These are phyloP conservation scores for Pteromalus puparum DNA, from an alignment of 1,140 invertebrate species.

Conservation along the genomic window DNA sequence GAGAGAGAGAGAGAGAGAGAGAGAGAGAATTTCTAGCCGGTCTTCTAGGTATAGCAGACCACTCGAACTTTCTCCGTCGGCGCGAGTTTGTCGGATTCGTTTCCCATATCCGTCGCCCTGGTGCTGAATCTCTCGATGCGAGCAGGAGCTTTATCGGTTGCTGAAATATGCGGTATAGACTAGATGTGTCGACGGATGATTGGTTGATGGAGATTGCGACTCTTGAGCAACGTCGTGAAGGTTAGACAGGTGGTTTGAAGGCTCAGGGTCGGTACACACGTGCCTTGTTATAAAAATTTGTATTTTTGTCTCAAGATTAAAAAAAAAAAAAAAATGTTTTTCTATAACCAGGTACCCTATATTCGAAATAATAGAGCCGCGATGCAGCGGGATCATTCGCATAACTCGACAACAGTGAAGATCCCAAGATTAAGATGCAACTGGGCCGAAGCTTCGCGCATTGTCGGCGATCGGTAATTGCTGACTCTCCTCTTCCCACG, in stretches of 20 bases:
- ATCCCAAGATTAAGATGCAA: neutral
- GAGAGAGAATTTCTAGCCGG: constrained; percentile 18
- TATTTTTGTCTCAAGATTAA: no score
- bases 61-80: neutral
- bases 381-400: no score
- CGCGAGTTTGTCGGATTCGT: neutral
- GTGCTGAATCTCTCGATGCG: neutral
- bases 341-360: no score
- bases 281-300: no score
- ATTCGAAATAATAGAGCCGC: neutral
- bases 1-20: neutral
- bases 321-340: no score
- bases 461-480: neutral
- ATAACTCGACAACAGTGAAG: neutral
- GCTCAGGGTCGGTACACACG: no score
- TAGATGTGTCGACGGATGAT: no score
- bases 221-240: no score
- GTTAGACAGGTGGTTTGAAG: no score
- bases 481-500: neutral
- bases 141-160: no score
- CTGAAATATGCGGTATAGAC: no score
- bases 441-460: neutral
- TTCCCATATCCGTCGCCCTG: neutral
- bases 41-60: neutral
- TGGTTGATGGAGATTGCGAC: no score